These are phyloP conservation scores for Platyscapa corneri DNA, from an alignment of 1,140 invertebrate species.

Conservation along the genomic window DNA sequence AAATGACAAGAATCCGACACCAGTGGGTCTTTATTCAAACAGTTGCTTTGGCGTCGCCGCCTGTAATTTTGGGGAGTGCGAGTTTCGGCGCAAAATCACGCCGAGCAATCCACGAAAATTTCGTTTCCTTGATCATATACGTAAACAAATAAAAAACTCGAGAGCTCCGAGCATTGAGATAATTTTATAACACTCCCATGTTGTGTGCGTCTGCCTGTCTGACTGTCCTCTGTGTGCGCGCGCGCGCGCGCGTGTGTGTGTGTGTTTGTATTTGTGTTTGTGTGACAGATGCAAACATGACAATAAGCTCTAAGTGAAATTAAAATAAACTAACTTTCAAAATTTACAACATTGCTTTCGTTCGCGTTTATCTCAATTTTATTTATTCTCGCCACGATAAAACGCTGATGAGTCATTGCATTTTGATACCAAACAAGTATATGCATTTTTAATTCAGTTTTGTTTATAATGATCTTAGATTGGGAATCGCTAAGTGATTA, in stretches of 20 bases:
- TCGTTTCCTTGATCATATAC: not conserved
- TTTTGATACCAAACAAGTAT: not conserved
- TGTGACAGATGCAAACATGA: constrained; percentile 13
- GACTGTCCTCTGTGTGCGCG: too few species aligned
- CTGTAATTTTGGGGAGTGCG: not conserved
- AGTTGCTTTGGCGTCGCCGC: not conserved
- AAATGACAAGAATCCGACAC: not conserved
- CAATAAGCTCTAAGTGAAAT: not conserved
- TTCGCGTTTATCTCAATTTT: not conserved
- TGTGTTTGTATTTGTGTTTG: too few species aligned
- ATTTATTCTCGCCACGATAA: not conserved
- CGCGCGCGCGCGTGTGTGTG: too few species aligned
- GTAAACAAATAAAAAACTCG: not conserved
- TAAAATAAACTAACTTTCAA: constrained; percentile 13
- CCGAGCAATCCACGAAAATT: too few species aligned
- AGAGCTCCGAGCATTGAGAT: not conserved
- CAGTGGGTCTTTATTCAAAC: not conserved
- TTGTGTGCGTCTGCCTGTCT: too few species aligned
- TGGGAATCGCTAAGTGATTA: not conserved
- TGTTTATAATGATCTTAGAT: constrained; percentile 7
- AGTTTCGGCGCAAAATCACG: not conserved
- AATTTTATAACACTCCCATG: not conserved
- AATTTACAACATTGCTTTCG: not conserved
- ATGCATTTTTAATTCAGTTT: not conserved
- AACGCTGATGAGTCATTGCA: not conserved